A percentile compares a stretch with the other conserved stretches of the same genome.
phyloP scores from a whole-genome alignment of 2,797 vertebrate species.

The Pseudochirops corinnae region DNA sequence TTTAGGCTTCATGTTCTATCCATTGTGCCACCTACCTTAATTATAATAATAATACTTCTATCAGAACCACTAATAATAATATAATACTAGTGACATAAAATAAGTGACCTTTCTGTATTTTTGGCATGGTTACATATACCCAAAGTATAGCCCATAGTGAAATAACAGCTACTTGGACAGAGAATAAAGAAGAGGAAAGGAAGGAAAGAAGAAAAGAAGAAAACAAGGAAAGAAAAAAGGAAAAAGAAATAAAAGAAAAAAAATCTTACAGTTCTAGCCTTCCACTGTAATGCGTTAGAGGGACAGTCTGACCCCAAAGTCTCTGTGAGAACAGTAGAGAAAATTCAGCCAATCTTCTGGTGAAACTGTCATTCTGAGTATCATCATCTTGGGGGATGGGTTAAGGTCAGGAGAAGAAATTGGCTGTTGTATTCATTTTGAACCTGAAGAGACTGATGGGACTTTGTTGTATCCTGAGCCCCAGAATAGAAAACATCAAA shows the following conservation, averaged over 20 bases:
- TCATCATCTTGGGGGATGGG: background rate
- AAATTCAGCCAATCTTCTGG: background rate
- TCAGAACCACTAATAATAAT: background rate
- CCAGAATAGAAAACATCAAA: constrained; percentile 24
- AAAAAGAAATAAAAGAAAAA: background rate
- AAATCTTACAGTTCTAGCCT: background rate
- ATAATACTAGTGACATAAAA: background rate
- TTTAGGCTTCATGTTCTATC: background rate
- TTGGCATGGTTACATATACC: background rate
- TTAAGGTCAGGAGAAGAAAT: constrained; percentile 13
- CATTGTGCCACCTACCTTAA: background rate
- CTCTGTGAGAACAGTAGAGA: background rate
- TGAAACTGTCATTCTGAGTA: constrained; percentile 13
- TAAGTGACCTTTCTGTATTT: background rate
- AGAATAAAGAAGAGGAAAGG: background rate
- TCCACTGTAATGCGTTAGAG: background rate
- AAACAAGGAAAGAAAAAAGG: background rate
- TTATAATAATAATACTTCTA: background rate
- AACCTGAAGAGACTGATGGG: constrained; percentile 37
- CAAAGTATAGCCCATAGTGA: background rate
- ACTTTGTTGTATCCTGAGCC: background rate
- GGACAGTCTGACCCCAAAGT: background rate
- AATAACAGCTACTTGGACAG: background rate
- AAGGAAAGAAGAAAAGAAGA: background rate
- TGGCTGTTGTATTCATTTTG: constrained; percentile 40